Evolutionary conservation across 2,113 vertebrate species (phyloP).

Genomic region (Hippotragus niger): DNA sequence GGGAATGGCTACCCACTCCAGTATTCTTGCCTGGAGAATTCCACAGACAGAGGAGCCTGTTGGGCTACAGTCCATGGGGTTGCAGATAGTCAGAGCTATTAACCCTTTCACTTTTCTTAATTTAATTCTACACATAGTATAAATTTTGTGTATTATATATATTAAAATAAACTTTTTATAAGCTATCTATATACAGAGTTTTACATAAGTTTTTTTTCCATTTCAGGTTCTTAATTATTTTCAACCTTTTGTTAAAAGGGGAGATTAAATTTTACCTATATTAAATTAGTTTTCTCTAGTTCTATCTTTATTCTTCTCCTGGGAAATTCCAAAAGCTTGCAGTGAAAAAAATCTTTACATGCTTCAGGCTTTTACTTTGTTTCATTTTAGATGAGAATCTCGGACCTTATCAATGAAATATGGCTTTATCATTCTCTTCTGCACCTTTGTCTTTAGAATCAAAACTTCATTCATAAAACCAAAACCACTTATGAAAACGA

Average conservation of each 20-base stretch:
- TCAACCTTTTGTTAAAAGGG: neutral
- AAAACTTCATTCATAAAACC: neutral
- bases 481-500: neutral
- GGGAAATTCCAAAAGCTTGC: neutral
- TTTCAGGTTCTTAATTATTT: slow-evolving; percentile 24
- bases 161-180: neutral
- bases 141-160: neutral
- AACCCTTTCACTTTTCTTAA: neutral
- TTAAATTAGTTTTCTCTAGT: neutral
- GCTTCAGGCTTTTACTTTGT: neutral
- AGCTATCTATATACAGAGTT: neutral
- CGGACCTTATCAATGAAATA: neutral
- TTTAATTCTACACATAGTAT: neutral
- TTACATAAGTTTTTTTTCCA: neutral
- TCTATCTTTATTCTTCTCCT: neutral
- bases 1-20: neutral
- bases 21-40: neutral
- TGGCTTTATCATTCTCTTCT: neutral
- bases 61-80: neutral
- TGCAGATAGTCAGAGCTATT: neutral
- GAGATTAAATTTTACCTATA: neutral
- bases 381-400: neutral
- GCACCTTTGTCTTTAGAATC: neutral
- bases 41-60: neutral
- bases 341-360: neutral